Conservation (phyloP, 2,113 vertebrate species). For the Gopherus flavomarginatus region DNA sequence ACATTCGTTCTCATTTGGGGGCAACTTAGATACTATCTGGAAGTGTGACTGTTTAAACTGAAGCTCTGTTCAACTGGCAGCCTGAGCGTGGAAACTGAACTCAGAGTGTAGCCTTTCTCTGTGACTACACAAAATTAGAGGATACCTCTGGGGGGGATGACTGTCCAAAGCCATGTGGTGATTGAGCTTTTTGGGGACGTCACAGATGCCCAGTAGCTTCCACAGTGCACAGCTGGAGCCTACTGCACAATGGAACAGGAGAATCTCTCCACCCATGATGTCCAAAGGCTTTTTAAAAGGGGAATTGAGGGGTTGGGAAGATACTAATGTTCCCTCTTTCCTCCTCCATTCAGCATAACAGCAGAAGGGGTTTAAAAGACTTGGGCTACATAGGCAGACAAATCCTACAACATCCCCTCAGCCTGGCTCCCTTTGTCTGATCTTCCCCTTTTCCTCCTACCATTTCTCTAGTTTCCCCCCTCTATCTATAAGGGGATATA, state of each 20-base stretch:
- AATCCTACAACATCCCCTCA: background rate
- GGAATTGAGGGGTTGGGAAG: background rate
- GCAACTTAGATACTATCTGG: background rate
- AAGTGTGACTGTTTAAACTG: background rate
- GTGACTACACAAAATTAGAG: background rate
- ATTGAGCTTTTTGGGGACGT: background rate
- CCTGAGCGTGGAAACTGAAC: background rate
- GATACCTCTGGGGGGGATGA: background rate
- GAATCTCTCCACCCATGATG: background rate
- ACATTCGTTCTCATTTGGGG: background rate
- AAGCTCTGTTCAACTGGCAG: accelerated
- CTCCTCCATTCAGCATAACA: background rate
- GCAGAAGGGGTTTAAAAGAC: background rate
- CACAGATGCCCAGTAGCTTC: background rate
- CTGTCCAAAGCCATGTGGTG: background rate
- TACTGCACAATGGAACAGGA: background rate
- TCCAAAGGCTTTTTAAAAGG: background rate
- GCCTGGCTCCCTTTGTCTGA: background rate
- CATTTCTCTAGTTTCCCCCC: background rate
- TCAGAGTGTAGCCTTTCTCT: background rate
- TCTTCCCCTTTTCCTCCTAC: background rate
- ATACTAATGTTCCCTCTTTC: background rate
- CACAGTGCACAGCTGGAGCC: background rate
- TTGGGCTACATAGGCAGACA: background rate
- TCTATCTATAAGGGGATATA: no score